A percentile compares a stretch with the other conserved stretches of the same genome.
Conservation (phyloP, 2,113 vertebrate species). For the Phaethornis superciliosus region DNA sequence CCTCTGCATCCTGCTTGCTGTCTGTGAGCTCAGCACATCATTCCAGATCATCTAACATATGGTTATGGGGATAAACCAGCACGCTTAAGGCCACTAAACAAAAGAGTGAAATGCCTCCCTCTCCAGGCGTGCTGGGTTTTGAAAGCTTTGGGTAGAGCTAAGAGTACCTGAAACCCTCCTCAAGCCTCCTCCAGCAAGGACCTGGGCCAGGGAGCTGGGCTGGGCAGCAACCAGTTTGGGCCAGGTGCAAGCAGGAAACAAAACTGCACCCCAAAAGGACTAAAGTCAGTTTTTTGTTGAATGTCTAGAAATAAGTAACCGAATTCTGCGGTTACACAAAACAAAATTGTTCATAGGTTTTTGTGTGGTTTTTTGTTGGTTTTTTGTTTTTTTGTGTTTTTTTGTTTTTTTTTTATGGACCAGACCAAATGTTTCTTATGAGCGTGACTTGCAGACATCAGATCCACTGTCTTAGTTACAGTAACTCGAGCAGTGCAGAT, state of each 20-base stretch:
- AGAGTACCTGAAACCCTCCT: not conserved
- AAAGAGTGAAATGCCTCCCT: rapidly evolving
- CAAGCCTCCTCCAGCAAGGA: not conserved
- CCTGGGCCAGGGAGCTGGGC: not conserved
- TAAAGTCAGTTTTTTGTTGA: not conserved
- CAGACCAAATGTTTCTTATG: constrained; percentile 39
- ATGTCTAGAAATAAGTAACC: constrained; percentile 54
- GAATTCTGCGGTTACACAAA: constrained; percentile 51
- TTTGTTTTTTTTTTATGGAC: not conserved
- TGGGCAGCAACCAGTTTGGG: not conserved
- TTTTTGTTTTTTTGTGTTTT: too few relatives aligned
- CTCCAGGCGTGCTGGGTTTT: not conserved
- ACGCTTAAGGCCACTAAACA: not conserved
- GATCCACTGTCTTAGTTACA: constrained; percentile 68
- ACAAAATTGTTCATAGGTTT: not conserved
- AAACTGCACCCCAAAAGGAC: not conserved
- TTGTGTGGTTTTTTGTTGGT: too few relatives aligned
- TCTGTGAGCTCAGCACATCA: not conserved
- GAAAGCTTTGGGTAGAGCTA: not conserved
- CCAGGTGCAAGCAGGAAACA: not conserved
- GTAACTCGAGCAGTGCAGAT: constrained; percentile 76
- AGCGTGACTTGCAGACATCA: constrained; percentile 19
- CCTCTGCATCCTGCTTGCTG: not conserved
- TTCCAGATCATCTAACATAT: not conserved
- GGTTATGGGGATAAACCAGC: rapidly evolving